Base-by-base conservation (phyloP, 2,888 invertebrate species). In the Amiota communis region DNA sequence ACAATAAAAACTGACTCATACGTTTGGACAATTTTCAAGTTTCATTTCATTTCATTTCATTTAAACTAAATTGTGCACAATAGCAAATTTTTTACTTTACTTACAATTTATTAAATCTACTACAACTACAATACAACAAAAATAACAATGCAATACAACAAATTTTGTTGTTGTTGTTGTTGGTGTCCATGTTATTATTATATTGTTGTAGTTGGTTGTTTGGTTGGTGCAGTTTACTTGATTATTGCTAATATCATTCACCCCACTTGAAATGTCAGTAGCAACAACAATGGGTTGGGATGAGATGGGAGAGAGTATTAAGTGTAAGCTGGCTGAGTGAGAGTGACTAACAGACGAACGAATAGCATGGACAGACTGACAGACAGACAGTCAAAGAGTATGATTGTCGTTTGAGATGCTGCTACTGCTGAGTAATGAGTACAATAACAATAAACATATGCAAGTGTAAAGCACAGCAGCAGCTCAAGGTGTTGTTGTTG, bases 161-260 rank as follows among this genome's bases (percentile, higher is more conserved):
- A 36, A n/a, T n/a, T n/a, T n/a, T 6, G 6, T 76, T 84, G 86
- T 23, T n/a, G n/a, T 85, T 80, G 76, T 83, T 81, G 81, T 76
- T 80, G 77, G 76, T 72, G 84, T 59, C 72, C 81, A 23, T 36
- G 6, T 36, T 36, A 36, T 36, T 36, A 36, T 23, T 23, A 23
- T 23, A 23, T 36, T 36, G 36, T 36, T 36, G 36, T 36, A 36
- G 36, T 36, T 36, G 36, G 36, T 36, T 23, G 23, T 1, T 23
- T 23, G 1, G 23, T 23, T 23, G 23, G 23, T 23, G 23, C 23
- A 23, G 23, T 3, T 23, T 36, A 36, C 36, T 36, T 36, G 84
- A 75, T 83, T 85, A 83, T 86, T 83, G 77, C 85, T 83, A 83
- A 86, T 86, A 83, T 86, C 82, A 80, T 83, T 83, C 83, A 86